phyloP scores from a whole-genome alignment of 2,888 invertebrate genomes.

The Petrolisthes cinctipes region DNA sequence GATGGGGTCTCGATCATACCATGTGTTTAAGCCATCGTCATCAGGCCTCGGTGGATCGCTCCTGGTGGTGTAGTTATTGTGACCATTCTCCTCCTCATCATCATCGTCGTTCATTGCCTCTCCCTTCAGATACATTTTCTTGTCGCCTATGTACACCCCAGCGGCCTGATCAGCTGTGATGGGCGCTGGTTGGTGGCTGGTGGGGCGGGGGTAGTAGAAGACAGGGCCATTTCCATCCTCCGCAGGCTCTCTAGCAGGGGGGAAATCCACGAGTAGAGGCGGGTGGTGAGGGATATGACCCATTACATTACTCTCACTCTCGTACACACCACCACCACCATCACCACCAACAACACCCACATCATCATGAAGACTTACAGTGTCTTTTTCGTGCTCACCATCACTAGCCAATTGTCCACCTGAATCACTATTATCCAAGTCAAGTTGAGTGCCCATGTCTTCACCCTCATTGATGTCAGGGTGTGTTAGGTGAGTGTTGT shows the following conservation, averaged over 20 bases:
- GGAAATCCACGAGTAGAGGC: slow-evolving; percentile 3
- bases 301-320: neutral
- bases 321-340: neutral
- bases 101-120: neutral
- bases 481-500: neutral
- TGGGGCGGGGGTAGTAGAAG: neutral
- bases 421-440: too few relatives aligned
- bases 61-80: neutral
- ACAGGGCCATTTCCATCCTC: neutral
- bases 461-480: neutral
- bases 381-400: too few relatives aligned
- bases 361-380: too few relatives aligned
- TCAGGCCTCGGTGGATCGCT: slow-evolving; percentile 19
- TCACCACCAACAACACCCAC: too few relatives aligned
- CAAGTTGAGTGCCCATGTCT: neutral
- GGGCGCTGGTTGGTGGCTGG: neutral
- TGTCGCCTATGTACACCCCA: slow-evolving; percentile 6
- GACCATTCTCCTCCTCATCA: neutral
- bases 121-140: neutral
- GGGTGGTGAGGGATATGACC: neutral
- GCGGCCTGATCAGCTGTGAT: slow-evolving; percentile 4
- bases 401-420: too few relatives aligned
- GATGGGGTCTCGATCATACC: slow-evolving; percentile 47
- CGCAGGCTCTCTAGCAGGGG: slow-evolving; percentile 8
- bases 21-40: slow-evolving; percentile 37